A percentile compares a stretch with the other conserved stretches of the same genome.
Evolutionary conservation across 1,140 invertebrate species (phyloP).

Genomic region (Acromyrmex heyeri): DNA sequence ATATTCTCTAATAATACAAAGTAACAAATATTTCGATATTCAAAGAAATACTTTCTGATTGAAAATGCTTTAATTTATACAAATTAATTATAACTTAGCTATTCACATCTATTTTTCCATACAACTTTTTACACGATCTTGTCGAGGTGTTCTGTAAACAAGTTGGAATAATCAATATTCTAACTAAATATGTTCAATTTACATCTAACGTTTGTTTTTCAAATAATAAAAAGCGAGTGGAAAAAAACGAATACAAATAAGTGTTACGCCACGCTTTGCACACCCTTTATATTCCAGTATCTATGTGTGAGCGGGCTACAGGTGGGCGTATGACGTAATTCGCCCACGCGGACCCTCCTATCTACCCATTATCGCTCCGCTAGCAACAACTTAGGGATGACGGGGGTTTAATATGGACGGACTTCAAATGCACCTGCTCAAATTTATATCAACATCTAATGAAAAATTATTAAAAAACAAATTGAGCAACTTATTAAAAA

Average conservation of each 20-base stretch:
- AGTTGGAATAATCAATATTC: not conserved
- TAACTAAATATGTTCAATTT: not conserved
- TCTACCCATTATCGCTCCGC: conserved; percentile 75
- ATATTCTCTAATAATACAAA: not conserved
- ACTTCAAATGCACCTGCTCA: conserved; percentile 33
- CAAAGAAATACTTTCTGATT: not conserved
- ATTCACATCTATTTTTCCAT: not conserved
- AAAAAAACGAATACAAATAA: not conserved
- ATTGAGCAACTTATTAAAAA: not conserved
- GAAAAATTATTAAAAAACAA: conserved; percentile 10
- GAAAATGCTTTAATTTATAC: not conserved
- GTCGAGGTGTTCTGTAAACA: not conserved
- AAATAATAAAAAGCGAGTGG: not conserved
- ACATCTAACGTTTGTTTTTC: not conserved
- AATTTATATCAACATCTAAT: conserved; percentile 3
- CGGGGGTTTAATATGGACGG: conserved; percentile 43
- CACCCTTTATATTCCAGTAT: conserved; percentile 61
- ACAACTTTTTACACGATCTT: not conserved
- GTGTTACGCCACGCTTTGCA: not conserved
- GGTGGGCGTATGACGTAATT: conserved; percentile 84
- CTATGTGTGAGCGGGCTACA: conserved; percentile 76
- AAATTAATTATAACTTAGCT: not conserved
- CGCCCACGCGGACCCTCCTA: conserved; percentile 80
- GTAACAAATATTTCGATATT: conserved; percentile 5
- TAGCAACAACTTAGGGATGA: conserved; percentile 62